Percentiles rank a stretch among this genome's conserved stretches.
Evolutionary conservation across 2,113 vertebrate genomes (phyloP).

Genomic region (Herpetotheres cachinnans): DNA sequence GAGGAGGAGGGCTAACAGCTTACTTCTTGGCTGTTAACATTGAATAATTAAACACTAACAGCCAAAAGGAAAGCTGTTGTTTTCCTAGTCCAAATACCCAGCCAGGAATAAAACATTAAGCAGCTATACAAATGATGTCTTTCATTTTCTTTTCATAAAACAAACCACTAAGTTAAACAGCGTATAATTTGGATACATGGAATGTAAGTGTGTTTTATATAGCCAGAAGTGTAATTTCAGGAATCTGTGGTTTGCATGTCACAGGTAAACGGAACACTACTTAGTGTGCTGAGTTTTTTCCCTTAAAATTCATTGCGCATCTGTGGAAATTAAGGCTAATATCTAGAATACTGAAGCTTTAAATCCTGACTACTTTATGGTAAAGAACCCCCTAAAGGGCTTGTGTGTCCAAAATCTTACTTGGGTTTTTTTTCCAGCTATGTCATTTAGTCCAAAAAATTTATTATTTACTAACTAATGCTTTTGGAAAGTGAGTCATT

Average conservation of each 20-base stretch:
- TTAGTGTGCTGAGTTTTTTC: background rate
- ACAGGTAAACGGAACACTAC: background rate
- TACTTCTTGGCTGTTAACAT: conserved; percentile 68
- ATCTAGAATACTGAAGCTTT: background rate
- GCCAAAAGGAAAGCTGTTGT: conserved; percentile 71
- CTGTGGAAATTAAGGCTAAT: background rate
- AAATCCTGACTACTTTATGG: background rate
- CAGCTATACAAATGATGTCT: conserved; percentile 34
- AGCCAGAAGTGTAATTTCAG: background rate
- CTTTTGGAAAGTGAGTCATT: background rate
- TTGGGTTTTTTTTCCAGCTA: rapidly evolving
- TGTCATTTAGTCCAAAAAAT: background rate
- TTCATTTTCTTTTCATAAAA: conserved; percentile 56
- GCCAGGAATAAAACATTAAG: conserved; percentile 70
- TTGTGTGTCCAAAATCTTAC: background rate
- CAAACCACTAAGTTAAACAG: conserved; percentile 41
- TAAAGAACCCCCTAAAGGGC: background rate
- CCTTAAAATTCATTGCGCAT: background rate
- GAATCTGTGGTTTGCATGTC: background rate
- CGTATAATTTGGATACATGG: background rate
- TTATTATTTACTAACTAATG: background rate
- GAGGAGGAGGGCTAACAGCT: conserved; percentile 67
- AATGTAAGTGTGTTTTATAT: background rate
- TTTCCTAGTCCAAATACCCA: conserved; percentile 65
- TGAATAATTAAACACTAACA: conserved; percentile 66